Percentiles rank a stretch among this genome's conserved stretches.
These are phyloP conservation scores for Amblyjoppa proteus DNA, from an alignment of 2,888 invertebrate species.

Conservation along the genomic window DNA sequence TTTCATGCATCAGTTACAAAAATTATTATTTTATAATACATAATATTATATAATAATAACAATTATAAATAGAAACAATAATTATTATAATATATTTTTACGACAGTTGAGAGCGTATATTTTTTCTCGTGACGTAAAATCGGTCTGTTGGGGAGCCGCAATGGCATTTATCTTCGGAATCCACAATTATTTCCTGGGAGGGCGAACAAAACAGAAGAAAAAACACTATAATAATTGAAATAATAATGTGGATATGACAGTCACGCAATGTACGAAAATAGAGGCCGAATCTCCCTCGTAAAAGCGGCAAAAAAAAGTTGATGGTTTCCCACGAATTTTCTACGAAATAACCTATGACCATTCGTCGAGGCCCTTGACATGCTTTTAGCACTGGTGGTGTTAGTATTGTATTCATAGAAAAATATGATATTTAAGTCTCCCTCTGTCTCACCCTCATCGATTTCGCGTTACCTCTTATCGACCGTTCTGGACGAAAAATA, in stretches of 20 bases:
- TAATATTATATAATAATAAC: background rate
- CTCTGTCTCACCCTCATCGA: background rate
- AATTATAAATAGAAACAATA: too few species aligned
- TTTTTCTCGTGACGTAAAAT: too few species aligned
- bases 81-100: too few species aligned
- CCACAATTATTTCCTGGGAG: too few species aligned
- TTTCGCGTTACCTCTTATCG: background rate
- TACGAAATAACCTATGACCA: background rate
- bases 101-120: too few species aligned
- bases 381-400: background rate
- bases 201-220: background rate
- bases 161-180: too few species aligned
- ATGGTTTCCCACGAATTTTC: too few species aligned
- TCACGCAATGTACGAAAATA: conserved; percentile 2
- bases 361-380: conserved; percentile 9
- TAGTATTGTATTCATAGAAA: background rate
- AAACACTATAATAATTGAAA: background rate
- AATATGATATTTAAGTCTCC: background rate
- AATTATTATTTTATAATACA: background rate
- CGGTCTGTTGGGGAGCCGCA: too few species aligned
- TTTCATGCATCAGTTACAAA: too few species aligned
- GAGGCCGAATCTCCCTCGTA: background rate
- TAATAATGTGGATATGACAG: background rate
- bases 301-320: background rate
- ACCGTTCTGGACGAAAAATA: background rate